These are phyloP conservation scores for Peucedramus taeniatus DNA, from an alignment of 2,113 vertebrate species.

Conservation along the genomic window DNA sequence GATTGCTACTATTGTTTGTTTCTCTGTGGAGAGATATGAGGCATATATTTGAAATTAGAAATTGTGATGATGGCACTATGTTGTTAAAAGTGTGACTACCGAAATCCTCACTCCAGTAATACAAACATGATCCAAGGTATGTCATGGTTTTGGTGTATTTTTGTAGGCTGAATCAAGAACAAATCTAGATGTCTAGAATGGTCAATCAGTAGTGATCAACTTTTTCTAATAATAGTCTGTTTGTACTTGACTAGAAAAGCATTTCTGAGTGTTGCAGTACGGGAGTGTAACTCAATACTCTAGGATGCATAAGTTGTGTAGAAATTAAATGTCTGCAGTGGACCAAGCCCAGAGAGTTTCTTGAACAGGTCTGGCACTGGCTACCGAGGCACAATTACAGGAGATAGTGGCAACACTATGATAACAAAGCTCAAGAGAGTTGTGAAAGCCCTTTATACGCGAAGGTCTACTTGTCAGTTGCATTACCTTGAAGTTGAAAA, in stretches of 20 bases:
- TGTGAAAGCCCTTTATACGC: background rate
- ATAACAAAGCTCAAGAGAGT: background rate
- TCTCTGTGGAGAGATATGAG: background rate
- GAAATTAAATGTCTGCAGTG: background rate
- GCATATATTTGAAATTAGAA: background rate
- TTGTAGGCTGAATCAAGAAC: background rate
- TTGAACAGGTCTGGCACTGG: background rate
- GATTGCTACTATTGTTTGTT: background rate
- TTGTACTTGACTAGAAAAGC: background rate
- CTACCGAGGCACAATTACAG: background rate
- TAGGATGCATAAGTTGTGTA: background rate
- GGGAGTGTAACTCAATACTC: background rate
- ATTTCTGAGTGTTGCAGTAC: background rate
- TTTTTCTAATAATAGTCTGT: background rate
- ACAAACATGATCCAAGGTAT: background rate
- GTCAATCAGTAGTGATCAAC: background rate
- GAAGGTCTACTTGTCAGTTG: background rate
- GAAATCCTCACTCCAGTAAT: background rate
- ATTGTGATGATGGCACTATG: background rate
- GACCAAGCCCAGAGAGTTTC: background rate
- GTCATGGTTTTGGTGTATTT: background rate
- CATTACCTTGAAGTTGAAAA: background rate
- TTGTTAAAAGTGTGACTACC: background rate
- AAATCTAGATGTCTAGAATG: background rate
- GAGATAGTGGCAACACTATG: background rate